Evolutionary conservation across 2,113 vertebrate species (phyloP).

Genomic region (Microtus pennsylvanicus): DNA sequence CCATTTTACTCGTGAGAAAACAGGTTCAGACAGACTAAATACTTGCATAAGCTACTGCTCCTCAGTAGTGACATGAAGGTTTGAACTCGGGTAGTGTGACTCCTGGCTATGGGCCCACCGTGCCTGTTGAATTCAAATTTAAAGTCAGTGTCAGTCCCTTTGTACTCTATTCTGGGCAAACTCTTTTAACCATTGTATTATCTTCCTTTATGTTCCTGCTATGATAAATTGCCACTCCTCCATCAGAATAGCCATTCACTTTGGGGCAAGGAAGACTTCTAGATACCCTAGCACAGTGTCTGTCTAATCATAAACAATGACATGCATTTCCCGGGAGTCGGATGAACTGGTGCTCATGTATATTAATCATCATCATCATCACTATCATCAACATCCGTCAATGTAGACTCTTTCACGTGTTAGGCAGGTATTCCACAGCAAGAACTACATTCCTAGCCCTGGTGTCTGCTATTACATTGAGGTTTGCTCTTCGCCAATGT

Average conservation of each 20-base stretch:
- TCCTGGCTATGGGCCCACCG: neutral
- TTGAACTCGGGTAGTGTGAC: neutral
- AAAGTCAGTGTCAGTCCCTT: neutral
- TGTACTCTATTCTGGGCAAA: constrained; percentile 11
- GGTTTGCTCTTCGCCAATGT: neutral
- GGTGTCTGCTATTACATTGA: neutral
- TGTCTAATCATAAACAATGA: neutral
- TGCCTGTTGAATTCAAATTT: neutral
- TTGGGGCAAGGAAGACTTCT: neutral
- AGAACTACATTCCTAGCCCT: neutral
- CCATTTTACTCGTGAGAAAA: neutral
- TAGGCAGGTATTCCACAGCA: neutral
- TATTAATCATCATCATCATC: neutral
- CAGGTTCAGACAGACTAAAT: neutral
- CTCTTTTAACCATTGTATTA: neutral
- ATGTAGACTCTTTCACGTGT: neutral
- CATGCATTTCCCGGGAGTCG: neutral
- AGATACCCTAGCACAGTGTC: neutral
- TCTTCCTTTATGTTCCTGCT: neutral
- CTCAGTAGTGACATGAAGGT: neutral
- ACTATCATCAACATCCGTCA: neutral
- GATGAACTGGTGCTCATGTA: neutral
- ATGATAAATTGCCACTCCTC: neutral
- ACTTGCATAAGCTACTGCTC: neutral
- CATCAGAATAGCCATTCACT: neutral